Base-by-base conservation (phyloP, 2,797 vertebrate genomes). In the Semaprochilodus insignis region DNA sequence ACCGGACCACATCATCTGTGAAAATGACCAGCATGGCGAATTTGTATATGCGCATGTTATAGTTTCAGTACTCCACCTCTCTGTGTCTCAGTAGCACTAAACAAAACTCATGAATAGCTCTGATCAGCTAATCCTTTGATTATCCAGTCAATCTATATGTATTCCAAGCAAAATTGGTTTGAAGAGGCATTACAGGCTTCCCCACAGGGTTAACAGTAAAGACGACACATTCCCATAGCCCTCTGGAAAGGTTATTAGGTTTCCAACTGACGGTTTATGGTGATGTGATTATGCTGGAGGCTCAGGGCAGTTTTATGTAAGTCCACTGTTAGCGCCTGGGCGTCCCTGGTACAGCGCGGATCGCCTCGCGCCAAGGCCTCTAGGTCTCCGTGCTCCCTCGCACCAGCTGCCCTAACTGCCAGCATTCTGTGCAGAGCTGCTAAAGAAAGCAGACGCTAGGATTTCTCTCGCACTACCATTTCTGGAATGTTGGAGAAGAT, bases 261-360 rank as follows among this genome's bases (percentile, higher is more conserved):
- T 72, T 73, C 21, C 55, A 25, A 77, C 81, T 80, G 73, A 80
- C 57, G 40, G 15, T 84, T 79, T 80, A 60, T 73, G 83, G 31
- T 78, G 63, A 74, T 86, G 74, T 79, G 81, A 70, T 81, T 83
- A 74, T 82, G 74, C 83, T 79, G 52, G 74, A 85, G 69, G 86
- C 86, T 88, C 80, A 81, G 59, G 70, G 74, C 76, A 72, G 75
- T 81, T 87, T 86, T 86, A 85, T 87, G 51, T 88, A 89, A 89
- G 76, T 80, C 77, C 74, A 67, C 81, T 87, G 87, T 87, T 88
- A 87, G 83, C 2, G 81, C 87, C 82, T 86, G 55, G 80, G 85
- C 80, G 86, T 85, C 82, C 88, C 89, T 91, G 90, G 88, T 90
- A 90, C 89, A 44, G 59, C 88, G 77, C 57, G 83, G 86, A 88